phyloP scores from a whole-genome alignment of 2,113 vertebrate genomes.

The Nannobrachium achirus region DNA sequence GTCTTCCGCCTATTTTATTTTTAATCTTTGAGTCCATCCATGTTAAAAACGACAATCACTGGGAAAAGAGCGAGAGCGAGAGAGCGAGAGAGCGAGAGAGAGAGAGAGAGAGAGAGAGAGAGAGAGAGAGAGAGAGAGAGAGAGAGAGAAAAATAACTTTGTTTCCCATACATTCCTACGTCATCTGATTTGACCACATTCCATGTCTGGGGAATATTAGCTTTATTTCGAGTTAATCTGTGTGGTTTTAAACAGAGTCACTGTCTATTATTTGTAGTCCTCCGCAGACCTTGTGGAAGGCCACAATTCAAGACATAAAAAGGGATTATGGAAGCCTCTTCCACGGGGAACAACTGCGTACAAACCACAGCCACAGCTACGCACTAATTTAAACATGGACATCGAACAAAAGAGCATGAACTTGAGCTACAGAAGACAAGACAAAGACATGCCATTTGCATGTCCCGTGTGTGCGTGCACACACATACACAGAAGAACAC shows the following conservation, averaged over 20 bases:
- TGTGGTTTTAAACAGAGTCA: constrained; percentile 39
- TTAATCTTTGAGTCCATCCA: background rate
- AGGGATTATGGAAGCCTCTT: constrained; percentile 27
- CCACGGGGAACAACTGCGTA: constrained; percentile 13
- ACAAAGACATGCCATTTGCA: background rate
- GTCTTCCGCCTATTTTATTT: background rate
- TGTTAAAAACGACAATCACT: constrained; percentile 21
- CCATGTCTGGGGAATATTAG: constrained; percentile 50
- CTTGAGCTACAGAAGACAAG: constrained; percentile 26
- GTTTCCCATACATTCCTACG: constrained; percentile 55
- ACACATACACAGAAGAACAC: background rate
- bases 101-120: too few species aligned
- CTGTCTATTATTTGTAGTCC: constrained; percentile 31
- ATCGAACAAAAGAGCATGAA: constrained; percentile 28
- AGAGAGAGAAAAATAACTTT: constrained; percentile 12
- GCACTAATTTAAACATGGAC: background rate
- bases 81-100: too few species aligned
- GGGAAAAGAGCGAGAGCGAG: constrained; percentile 2
- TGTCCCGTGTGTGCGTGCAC: background rate
- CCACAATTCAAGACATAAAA: constrained; percentile 18
- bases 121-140: too few species aligned
- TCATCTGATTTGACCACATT: constrained; percentile 50
- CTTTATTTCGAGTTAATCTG: constrained; percentile 35
- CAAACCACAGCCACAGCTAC: constrained; percentile 28
- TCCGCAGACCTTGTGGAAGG: constrained; percentile 22